Percentiles rank a stretch among this genome's conserved stretches.
Conservation (phyloP, 2,888 invertebrate genomes). For the Orthonychiurus folsomi region DNA sequence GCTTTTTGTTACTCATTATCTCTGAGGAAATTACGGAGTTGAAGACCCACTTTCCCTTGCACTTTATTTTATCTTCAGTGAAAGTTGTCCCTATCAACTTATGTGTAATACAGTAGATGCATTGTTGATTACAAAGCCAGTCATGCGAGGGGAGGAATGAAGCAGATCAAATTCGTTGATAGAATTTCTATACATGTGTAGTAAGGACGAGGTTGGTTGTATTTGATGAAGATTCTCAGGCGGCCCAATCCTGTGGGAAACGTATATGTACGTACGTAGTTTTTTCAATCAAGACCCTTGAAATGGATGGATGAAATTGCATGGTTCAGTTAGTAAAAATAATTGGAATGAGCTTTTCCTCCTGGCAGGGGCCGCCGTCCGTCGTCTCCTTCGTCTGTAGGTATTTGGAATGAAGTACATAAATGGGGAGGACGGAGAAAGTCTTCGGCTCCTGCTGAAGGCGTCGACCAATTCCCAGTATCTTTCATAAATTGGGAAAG, state of each 20-base stretch:
- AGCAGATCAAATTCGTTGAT: slow-evolving; percentile 2
- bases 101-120: too few species aligned
- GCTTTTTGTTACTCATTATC: too few species aligned
- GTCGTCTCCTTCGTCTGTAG: too few species aligned
- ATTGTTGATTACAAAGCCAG: background rate
- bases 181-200: background rate
- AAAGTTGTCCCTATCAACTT: too few species aligned
- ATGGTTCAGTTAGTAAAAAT: background rate
- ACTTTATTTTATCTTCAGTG: too few species aligned
- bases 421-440: too few species aligned
- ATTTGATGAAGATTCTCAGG: background rate
- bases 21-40: too few species aligned
- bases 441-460: too few species aligned
- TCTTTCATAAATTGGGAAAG: background rate
- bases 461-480: too few species aligned
- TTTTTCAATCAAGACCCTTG: slow-evolving; percentile 1
- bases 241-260: background rate
- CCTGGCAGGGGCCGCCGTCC: background rate
- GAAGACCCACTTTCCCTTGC: too few species aligned
- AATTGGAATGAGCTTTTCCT: background rate
- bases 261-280: background rate
- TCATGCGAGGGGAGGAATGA: slow-evolving; percentile 1
- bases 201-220: background rate
- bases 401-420: too few species aligned
- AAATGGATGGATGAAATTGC: background rate